These are phyloP conservation scores for Hirudinaria manillensis DNA, from an alignment of 2,888 invertebrate species.

Conservation along the genomic window DNA sequence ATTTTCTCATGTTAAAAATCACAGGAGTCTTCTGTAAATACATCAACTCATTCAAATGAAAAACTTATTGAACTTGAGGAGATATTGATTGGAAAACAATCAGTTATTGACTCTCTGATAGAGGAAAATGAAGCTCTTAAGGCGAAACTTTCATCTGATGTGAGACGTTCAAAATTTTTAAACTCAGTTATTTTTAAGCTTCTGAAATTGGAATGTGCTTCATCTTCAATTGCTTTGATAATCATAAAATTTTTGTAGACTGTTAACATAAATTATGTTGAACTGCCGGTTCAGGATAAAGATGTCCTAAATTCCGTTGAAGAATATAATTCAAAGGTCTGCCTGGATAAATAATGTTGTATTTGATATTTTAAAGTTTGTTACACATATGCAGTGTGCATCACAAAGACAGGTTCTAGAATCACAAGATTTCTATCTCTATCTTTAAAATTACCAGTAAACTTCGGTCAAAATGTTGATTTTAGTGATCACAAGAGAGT, in stretches of 20 bases:
- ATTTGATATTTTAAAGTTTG: too few relatives aligned
- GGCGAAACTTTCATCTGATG: slow-evolving; percentile 7
- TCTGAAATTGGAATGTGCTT: neutral
- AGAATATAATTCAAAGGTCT: slow-evolving; percentile 22
- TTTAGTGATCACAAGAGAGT: too few relatives aligned
- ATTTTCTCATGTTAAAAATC: neutral
- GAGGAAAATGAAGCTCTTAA: slow-evolving; percentile 44
- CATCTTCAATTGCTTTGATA: slow-evolving; percentile 4
- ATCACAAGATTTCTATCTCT: too few relatives aligned
- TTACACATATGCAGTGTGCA: too few relatives aligned
- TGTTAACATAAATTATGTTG: neutral
- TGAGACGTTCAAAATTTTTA: neutral
- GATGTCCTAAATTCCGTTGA: slow-evolving; percentile 24
- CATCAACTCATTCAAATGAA: neutral
- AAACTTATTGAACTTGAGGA: slow-evolving; percentile 45
- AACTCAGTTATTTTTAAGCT: neutral
- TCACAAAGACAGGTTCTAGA: too few relatives aligned
- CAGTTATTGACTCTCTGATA: slow-evolving; percentile 43
- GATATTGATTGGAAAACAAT: slow-evolving; percentile 44
- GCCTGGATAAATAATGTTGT: neutral
- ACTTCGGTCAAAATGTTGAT: too few relatives aligned
- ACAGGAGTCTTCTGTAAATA: neutral
- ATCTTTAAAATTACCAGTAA: too few relatives aligned
- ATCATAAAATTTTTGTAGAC: neutral
- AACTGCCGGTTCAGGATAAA: slow-evolving; percentile 27